Percentiles rank a stretch among this genome's conserved stretches.
phyloP scores from a whole-genome alignment of 2,113 vertebrate species.

The Emydocephalus ijimae region DNA sequence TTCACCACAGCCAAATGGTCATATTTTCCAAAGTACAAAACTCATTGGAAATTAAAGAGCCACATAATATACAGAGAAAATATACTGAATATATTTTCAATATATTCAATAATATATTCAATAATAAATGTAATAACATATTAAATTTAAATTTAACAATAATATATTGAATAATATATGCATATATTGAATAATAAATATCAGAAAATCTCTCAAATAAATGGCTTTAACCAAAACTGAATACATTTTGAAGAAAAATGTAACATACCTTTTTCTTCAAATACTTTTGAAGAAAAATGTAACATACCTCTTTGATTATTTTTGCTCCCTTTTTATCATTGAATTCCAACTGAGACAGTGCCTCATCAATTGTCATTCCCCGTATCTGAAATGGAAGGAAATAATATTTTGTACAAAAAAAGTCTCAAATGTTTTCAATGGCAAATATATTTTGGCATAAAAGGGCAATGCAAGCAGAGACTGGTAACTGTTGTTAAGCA shows the following conservation, averaged over 20 bases:
- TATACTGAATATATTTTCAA: no score
- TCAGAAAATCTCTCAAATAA: background rate
- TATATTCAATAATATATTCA: no score
- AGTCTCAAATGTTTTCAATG: background rate
- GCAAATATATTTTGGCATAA: background rate
- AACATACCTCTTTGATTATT: constrained; percentile 86
- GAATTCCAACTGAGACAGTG: constrained; percentile 89
- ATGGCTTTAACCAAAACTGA: background rate
- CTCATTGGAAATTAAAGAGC: background rate
- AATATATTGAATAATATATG: no score
- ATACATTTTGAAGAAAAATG: background rate
- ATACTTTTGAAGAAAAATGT: background rate
- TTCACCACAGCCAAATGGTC: background rate
- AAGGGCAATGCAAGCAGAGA: background rate
- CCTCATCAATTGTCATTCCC: constrained; percentile 92
- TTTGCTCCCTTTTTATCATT: constrained; percentile 95
- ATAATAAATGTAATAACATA: no score
- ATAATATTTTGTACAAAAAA: background rate
- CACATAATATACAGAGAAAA: background rate
- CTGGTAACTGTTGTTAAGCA: background rate
- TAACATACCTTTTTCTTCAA: constrained; percentile 79
- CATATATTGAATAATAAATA: background rate
- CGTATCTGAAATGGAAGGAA: constrained; percentile 74
- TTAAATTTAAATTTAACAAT: no score
- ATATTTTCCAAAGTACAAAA: background rate